Percentiles rank a stretch among this genome's conserved stretches.
phyloP scores from a whole-genome alignment of 2,113 vertebrate genomes.

The Gasterosteus nipponicus region DNA sequence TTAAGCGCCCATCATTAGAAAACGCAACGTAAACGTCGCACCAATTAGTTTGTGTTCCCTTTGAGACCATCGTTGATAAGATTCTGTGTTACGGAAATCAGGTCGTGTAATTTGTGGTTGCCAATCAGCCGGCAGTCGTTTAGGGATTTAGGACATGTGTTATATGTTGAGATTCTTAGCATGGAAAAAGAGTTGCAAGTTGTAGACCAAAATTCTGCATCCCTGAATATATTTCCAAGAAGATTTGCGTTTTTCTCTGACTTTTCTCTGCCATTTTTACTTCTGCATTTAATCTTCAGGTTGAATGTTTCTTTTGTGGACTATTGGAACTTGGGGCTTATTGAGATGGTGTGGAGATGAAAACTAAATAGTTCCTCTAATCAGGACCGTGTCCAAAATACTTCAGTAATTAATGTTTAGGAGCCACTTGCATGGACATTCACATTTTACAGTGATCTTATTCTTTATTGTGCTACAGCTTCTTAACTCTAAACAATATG shows the following conservation, averaged over 20 bases:
- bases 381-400: slow-evolving; percentile 20
- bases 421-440: not conserved
- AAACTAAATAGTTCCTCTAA: slow-evolving; percentile 3
- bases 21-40: slow-evolving; percentile 46
- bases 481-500: not conserved
- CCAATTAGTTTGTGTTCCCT: slow-evolving; percentile 69
- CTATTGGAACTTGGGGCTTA: not conserved
- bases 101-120: slow-evolving; percentile 65
- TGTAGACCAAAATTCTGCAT: not conserved
- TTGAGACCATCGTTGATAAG: slow-evolving; percentile 62
- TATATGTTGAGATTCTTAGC: slow-evolving; percentile 3
- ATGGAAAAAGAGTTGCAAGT: not conserved
- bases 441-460: not conserved
- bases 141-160: slow-evolving; percentile 36
- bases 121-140: slow-evolving; percentile 29
- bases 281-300: not conserved
- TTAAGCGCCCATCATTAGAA: slow-evolving; percentile 62
- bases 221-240: not conserved
- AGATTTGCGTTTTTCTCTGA: not conserved
- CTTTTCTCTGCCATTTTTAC: not conserved
- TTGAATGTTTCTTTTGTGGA: not conserved
- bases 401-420: slow-evolving; percentile 1
- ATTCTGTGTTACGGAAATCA: slow-evolving; percentile 60
- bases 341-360: slow-evolving; percentile 11
- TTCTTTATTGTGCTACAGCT: no score